Evolutionary conservation across 2,888 invertebrate genomes (phyloP).

Genomic region (Oegoconia quadripuncta): DNA sequence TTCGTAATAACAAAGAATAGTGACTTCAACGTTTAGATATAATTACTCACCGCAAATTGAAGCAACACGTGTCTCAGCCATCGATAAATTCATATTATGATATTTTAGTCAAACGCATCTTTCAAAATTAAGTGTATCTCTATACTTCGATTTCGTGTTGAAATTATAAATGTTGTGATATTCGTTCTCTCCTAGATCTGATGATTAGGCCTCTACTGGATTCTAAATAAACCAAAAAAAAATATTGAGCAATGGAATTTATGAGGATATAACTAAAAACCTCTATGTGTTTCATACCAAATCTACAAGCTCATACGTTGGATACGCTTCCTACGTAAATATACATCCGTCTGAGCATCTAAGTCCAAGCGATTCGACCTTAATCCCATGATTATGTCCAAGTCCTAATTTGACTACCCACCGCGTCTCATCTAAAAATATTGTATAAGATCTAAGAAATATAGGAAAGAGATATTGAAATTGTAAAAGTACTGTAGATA

Average conservation of each 20-base stretch:
- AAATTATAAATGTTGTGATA: background rate
- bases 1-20: too few relatives aligned
- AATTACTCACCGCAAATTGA: too few relatives aligned
- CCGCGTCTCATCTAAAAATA: slow-evolving; percentile 57
- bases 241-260: slow-evolving; percentile 25
- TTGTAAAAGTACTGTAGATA: slow-evolving; percentile 70
- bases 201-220: slow-evolving; percentile 1
- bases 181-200: background rate
- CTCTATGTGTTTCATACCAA: slow-evolving; percentile 46
- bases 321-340: slow-evolving; percentile 58
- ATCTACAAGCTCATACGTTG: slow-evolving; percentile 67
- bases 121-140: background rate
- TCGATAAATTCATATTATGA: too few relatives aligned
- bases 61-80: too few relatives aligned
- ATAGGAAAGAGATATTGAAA: slow-evolving; percentile 76
- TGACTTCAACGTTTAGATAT: too few relatives aligned
- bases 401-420: slow-evolving; percentile 45
- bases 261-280: too few relatives aligned
- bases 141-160: background rate
- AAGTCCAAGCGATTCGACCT: slow-evolving; percentile 50
- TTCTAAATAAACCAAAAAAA: slow-evolving; percentile 1
- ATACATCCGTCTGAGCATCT: slow-evolving; percentile 43
- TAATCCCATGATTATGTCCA: slow-evolving; percentile 51
- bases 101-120: background rate
- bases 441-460: slow-evolving; percentile 74